Evolutionary conservation across 1,140 invertebrate species (phyloP).

Genomic region (Cryptotermes secundus): DNA sequence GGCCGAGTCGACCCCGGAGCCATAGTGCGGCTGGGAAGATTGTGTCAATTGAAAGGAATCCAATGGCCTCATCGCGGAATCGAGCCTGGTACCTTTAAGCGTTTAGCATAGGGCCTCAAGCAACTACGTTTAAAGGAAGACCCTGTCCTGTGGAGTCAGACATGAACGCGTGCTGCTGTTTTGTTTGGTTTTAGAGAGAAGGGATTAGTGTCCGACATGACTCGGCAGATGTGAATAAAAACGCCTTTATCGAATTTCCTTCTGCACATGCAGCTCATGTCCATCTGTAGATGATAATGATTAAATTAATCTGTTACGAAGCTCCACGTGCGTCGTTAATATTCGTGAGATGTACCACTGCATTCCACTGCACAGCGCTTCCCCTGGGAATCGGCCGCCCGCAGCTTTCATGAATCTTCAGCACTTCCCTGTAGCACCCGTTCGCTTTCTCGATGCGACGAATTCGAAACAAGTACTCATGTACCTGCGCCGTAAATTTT

Average conservation of each 20-base stretch:
- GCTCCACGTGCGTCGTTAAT: not conserved
- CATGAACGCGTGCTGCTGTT: not conserved
- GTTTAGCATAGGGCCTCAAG: no score
- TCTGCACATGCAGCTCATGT: not conserved
- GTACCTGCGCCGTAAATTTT: no score
- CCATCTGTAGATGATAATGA: not conserved
- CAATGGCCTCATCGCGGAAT: no score
- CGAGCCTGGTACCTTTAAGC: no score
- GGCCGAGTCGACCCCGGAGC: no score
- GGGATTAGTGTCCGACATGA: not conserved
- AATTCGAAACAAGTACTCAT: not conserved
- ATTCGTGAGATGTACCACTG: not conserved
- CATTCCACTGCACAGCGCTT: not conserved
- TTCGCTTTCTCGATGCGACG: not conserved
- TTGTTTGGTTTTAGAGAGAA: no score
- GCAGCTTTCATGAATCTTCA: not conserved
- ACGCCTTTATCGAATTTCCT: not conserved
- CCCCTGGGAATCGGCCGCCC: not conserved
- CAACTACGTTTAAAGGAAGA: no score
- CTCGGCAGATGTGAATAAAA: no score
- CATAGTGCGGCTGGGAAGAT: no score
- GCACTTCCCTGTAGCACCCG: not conserved
- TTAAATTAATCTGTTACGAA: constrained; percentile 6
- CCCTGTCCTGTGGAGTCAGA: no score
- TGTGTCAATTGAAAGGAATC: no score